Conservation (phyloP, 2,113 vertebrate species). For the Scomber japonicus region DNA sequence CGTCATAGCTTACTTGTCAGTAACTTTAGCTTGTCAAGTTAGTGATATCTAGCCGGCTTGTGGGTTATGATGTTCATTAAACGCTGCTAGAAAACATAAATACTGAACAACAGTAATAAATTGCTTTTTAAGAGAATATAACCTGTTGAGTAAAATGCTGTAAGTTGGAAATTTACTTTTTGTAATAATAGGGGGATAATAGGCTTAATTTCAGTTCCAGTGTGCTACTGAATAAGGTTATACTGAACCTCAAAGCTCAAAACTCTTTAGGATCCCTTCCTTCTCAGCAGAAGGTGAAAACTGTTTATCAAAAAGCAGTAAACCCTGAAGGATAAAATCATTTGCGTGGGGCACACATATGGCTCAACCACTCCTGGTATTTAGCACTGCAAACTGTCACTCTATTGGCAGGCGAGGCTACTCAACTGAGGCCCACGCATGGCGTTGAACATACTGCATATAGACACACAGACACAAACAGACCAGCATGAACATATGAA, state of each 20-base stretch:
- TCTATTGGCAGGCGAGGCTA: conserved; percentile 4
- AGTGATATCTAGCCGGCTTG: neutral
- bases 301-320: neutral
- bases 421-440: neutral
- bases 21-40: neutral
- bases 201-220: neutral
- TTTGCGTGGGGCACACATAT: neutral
- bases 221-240: neutral
- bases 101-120: neutral
- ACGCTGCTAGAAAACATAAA: neutral
- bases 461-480: conserved; percentile 5
- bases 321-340: neutral
- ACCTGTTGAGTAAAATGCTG: neutral
- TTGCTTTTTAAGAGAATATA: no score
- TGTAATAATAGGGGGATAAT: neutral
- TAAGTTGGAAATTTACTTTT: neutral
- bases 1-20: neutral
- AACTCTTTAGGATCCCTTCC: neutral
- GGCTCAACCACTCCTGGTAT: conserved; percentile 1
- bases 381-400: conserved; percentile 5
- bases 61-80: conserved; percentile 6
- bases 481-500: conserved; percentile 23
- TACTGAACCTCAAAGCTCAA: neutral
- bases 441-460: conserved; percentile 9
- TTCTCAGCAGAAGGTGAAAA: neutral